Evolutionary conservation across 2,888 invertebrate species (phyloP).

Genomic region (Diachrysia chrysitis): DNA sequence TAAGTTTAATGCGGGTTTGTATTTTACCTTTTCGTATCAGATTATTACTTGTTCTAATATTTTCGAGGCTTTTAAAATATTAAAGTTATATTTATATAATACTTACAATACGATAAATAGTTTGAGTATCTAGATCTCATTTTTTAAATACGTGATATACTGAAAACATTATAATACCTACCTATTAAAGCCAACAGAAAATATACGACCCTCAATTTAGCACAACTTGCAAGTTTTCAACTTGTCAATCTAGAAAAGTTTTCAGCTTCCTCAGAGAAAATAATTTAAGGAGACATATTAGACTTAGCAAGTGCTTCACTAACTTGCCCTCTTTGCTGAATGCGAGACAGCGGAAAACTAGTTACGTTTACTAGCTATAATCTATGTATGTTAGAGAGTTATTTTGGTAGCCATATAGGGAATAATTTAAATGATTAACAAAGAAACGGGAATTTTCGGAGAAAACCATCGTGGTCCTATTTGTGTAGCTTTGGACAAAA

Average conservation of each 20-base stretch:
- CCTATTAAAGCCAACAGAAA: background rate
- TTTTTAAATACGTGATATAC: background rate
- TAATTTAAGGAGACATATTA: constrained; percentile 19
- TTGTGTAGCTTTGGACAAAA: background rate
- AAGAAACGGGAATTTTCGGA: background rate
- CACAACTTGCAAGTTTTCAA: constrained; percentile 14
- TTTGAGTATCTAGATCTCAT: no score
- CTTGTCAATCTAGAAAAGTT: constrained; percentile 35
- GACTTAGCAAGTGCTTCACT: constrained; percentile 5
- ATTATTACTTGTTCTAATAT: background rate
- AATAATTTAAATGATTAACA: background rate
- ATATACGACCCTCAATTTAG: constrained; percentile 1
- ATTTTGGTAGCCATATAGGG: background rate
- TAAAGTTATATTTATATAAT: background rate
- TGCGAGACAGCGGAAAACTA: constrained; percentile 1
- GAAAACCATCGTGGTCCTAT: background rate
- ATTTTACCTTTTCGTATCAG: background rate
- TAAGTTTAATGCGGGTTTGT: constrained; percentile 5
- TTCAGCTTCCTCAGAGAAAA: constrained; percentile 23
- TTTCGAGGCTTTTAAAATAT: background rate
- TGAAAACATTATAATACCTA: background rate
- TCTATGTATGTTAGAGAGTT: background rate
- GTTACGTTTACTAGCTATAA: background rate
- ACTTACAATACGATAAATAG: no score
- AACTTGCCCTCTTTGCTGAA: constrained; percentile 5